Evolutionary conservation across 2,113 vertebrate species (phyloP).

Genomic region (Orycteropus afer): DNA sequence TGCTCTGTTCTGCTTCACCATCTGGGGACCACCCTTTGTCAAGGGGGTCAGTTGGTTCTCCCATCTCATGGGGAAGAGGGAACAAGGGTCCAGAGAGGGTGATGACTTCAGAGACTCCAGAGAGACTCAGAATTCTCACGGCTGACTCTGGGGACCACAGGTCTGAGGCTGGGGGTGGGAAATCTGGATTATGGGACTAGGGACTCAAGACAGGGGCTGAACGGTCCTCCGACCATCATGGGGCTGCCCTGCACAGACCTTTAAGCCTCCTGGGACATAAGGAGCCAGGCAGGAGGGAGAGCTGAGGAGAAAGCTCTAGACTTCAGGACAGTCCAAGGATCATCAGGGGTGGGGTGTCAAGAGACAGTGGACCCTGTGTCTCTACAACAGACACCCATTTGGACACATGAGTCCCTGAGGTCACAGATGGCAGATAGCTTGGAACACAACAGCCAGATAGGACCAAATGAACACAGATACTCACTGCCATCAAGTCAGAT

Average conservation of each 20-base stretch:
- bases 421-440: neutral
- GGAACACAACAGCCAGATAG: neutral
- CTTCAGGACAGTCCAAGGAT: too few species aligned
- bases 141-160: accelerated
- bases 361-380: neutral
- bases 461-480: too few species aligned
- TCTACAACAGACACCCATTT: neutral
- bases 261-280: too few species aligned
- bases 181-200: neutral
- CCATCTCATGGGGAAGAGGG: neutral
- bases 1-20: too few species aligned
- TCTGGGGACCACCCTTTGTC: neutral
- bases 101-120: neutral
- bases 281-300: too few species aligned
- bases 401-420: neutral
- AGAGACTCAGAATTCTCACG: neutral
- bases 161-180: neutral
- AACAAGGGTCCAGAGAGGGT: neutral
- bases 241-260: neutral
- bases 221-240: neutral
- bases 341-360: too few species aligned
- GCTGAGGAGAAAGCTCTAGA: too few species aligned
- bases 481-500: too few species aligned
- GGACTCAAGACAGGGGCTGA: neutral
- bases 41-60: neutral